Evolutionary conservation across 2,888 invertebrate species (phyloP).

Genomic region (Eupithecia insigniata): DNA sequence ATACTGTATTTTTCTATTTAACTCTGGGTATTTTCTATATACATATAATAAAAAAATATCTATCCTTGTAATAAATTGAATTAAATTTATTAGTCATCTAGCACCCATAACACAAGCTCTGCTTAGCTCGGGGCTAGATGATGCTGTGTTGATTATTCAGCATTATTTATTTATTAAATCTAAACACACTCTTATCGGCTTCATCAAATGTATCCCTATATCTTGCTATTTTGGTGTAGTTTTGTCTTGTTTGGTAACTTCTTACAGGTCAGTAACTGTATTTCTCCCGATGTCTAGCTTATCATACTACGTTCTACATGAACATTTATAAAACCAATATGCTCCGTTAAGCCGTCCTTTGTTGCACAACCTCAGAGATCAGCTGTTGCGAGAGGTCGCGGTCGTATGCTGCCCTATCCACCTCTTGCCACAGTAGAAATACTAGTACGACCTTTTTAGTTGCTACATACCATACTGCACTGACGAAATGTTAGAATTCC

Average conservation of each 20-base stretch:
- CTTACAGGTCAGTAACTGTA: neutral
- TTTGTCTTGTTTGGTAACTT: neutral
- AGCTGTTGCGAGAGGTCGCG: conserved; percentile 63
- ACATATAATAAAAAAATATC: too few species aligned
- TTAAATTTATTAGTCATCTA: too few species aligned
- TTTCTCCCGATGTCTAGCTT: neutral
- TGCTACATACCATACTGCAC: conserved; percentile 16
- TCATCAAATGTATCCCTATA: neutral
- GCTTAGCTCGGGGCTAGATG: too few species aligned
- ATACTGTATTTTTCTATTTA: too few species aligned
- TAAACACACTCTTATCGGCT: neutral
- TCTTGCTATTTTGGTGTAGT: neutral
- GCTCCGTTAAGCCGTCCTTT: conserved; percentile 25
- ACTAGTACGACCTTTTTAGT: conserved; percentile 21
- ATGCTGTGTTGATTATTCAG: too few species aligned
- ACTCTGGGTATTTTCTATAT: too few species aligned
- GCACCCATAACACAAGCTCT: too few species aligned
- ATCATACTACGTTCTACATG: neutral
- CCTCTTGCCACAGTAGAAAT: conserved; percentile 41
- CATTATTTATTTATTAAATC: too few species aligned
- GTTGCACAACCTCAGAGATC: conserved; percentile 57
- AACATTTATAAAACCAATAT: neutral
- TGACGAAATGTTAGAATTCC: conserved; percentile 35
- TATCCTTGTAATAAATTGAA: too few species aligned
- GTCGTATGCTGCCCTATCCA: conserved; percentile 62